Evolutionary conservation across 1,140 invertebrate species (phyloP), one percentile per base, ranked within the genome.

Genomic region (Yoshiicerus persimilis): DNA sequence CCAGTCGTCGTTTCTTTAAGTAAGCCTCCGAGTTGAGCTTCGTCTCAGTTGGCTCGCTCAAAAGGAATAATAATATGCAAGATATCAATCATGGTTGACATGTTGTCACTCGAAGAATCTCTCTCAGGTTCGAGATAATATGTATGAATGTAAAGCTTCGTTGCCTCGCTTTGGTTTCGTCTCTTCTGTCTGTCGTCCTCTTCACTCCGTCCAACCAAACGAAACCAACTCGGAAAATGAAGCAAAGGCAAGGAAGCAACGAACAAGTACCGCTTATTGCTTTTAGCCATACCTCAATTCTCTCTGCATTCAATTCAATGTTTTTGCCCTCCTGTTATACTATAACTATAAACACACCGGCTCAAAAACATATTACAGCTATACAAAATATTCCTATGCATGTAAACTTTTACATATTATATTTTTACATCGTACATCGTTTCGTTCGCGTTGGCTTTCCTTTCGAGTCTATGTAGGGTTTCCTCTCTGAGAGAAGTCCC

Each of bases 11-110:
- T 66, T n/a, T 2, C 1, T 23, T 23, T 23, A 66, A 66, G 62
- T 66, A 80, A 80, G 75, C 16, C 70, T 80, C 30, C 16, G 83
- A 62, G 30, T 62, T 85, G 20, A 80, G 75, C 77, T 27, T 83
- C 77, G 70, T 87, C 75, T 87, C 39, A 80, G 36, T 75, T 75
- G 23, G 86, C 86, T 87, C 38, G 87, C 87, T 88, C 87, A 88
- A 88, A 88, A 84, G 87, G 80, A 88, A 89, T 89, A 86, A 89
- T 89, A 88, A 88, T 89, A 87, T 87, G 89, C 89, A 86, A 89
- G 88, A 87, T 86, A 89, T 89, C 89, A 88, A 89, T 89, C 89
- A 86, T 86, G 87, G 88, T 86, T 89, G 89, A 89, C 89, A 89
- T 86, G 86, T 89, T 89, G 89, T 89, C 89, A 89, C 89, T 89